A percentile compares a stretch with the other conserved stretches of the same genome.
phyloP scores from a whole-genome alignment of 2,113 vertebrate genomes.

The Leptobrachium ailaonicum region DNA sequence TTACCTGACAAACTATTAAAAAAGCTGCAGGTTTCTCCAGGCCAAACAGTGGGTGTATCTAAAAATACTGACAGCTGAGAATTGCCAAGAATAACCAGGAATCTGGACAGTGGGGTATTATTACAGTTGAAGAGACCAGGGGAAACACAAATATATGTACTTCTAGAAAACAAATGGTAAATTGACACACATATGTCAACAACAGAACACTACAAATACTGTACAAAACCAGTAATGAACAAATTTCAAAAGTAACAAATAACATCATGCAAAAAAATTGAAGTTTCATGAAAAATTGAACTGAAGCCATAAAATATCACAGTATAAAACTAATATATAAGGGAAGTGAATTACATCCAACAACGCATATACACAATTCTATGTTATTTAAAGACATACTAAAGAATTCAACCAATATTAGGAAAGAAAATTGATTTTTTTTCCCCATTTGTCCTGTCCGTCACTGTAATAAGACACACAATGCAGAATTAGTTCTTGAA shows the following conservation, averaged over 20 bases:
- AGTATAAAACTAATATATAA: neutral
- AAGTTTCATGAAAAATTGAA: too few relatives aligned
- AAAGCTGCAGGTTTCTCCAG: neutral
- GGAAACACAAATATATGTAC: neutral
- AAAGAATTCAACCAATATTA: neutral
- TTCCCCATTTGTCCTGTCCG: neutral
- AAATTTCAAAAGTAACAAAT: too few relatives aligned
- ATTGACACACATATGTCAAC: neutral
- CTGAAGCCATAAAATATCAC: too few relatives aligned
- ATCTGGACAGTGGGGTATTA: conserved; percentile 1
- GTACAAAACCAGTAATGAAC: too few relatives aligned
- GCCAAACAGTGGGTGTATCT: conserved; percentile 16
- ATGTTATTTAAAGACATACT: neutral
- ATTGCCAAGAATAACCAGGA: conserved; percentile 18
- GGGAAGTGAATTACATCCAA: neutral
- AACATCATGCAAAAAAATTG: too few relatives aligned
- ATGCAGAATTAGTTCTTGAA: neutral
- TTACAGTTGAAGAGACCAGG: neutral
- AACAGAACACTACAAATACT: too few relatives aligned
- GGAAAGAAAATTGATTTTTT: neutral
- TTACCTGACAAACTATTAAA: neutral
- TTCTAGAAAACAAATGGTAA: neutral
- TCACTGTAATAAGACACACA: neutral
- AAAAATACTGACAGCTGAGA: conserved; percentile 47
- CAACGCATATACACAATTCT: neutral